A percentile compares a stretch with the other conserved stretches of the same genome.
phyloP scores from a whole-genome alignment of 2,888 invertebrate species.

The Tenthredo amoena region DNA sequence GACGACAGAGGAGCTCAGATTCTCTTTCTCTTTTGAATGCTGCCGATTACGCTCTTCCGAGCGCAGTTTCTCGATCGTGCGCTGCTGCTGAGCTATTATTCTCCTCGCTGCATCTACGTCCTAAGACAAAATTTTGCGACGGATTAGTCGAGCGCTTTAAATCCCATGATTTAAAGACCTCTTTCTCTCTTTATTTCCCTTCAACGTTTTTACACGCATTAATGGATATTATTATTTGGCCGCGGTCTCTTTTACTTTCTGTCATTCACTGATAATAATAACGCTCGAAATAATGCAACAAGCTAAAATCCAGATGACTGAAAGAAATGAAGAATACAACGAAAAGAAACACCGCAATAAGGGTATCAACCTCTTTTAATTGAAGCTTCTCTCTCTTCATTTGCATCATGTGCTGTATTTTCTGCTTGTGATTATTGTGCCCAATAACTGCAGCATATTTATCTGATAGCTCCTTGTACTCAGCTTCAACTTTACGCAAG shows the following conservation, averaged over 20 bases:
- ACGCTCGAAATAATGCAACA: background rate
- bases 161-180: background rate
- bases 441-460: constrained; percentile 83
- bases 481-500: constrained; percentile 76
- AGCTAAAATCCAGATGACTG: constrained; percentile 50
- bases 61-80: constrained; percentile 77
- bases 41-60: constrained; percentile 72
- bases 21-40: constrained; percentile 78
- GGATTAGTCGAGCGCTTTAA: background rate
- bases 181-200: background rate
- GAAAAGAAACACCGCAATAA: constrained; percentile 60
- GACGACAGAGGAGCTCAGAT: constrained; percentile 75
- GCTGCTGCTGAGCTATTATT: constrained; percentile 71
- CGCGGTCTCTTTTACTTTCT: background rate
- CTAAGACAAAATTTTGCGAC: constrained; percentile 8
- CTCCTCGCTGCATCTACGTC: constrained; percentile 60
- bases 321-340: constrained; percentile 64
- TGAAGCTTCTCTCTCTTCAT: constrained; percentile 78
- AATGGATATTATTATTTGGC: background rate
- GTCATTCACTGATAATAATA: constrained; percentile 55
- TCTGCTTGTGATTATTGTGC: constrained; percentile 84
- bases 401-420: constrained; percentile 81
- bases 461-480: constrained; percentile 79
- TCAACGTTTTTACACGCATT: background rate
- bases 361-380: constrained; percentile 77